Evolutionary conservation across 64 coral and sea anemone genomes (phyloP), one percentile per base, ranked within the genome.

Genomic region (Dendronephthya gigantea): DNA sequence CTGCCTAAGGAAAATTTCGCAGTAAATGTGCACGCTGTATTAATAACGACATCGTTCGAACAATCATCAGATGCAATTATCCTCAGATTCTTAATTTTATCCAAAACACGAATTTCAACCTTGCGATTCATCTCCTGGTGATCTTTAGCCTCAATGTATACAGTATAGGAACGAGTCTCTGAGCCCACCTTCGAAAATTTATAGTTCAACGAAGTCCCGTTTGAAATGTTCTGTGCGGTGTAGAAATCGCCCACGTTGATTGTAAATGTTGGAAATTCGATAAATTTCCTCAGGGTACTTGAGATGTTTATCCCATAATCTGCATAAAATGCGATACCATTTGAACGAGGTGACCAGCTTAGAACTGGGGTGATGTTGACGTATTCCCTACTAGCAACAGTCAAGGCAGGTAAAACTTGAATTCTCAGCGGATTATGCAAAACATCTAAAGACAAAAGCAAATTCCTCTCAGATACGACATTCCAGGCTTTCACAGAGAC

Each of bases 251-350:
- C 32, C 15, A 79, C 15, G 15, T 9, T 34, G 4, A 79, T 7
- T 36, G 30, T 19, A 79, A 79, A 79, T 17, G 36, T 79, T 2
- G 72, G 72, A 36, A 13, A 34, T 12, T 79, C 32, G 72, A 79
- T 79, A 39, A 79, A 79, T 33, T 34, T 79, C 36, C 17, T 9
- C 36, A 79, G 29, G 0, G 72, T 4, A 8, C 22, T 15, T 28
- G 30, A 36, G 37, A 39, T 79, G 29, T 79, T 79, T 79, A 79
- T 79, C 29, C 72, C 72, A 34, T 79, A 79, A 17, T 79, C 72
- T 79, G 30, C 36, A 19, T 33, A 79, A 4, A 79, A 79, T 9
- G 19, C 30, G 19, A 2, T 66, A 6, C 19, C 58, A 15, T 66
- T 66, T 4, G 19, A 5, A 30, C 36, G 7, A 79, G 32, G 32